Evolutionary conservation across 2,113 vertebrate species (phyloP), one percentile per base, ranked within the genome.

Genomic region (Gopherus evgoodei): DNA sequence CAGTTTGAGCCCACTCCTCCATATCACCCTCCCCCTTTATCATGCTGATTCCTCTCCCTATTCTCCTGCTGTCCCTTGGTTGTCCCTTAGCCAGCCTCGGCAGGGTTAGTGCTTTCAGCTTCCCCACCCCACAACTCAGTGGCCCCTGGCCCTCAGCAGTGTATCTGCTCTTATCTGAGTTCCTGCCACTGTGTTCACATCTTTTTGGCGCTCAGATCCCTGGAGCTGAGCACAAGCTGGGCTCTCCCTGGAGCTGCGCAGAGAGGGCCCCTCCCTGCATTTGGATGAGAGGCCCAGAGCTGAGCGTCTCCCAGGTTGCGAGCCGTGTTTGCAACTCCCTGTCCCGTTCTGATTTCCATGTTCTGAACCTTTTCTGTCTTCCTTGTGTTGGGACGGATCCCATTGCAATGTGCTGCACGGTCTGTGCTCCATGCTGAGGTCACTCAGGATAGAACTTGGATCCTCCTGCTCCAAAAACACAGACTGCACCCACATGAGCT

Each of bases 141-240:
- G 22, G 14, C 44, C 1, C 27, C 56, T 1, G 1, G 69, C 2
- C 2, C 65, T 38, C 69, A 21, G n/a, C 21, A 42, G 21, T 22
- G 35, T 42, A 75, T 38, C 9, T 38, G 69, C n/a, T 24, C 38
- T 75, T 24, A 5, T 24, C 24, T 42, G 69, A 35, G 31, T 31
- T 16, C 69, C 69, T 22, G 5, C 9, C 69, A 11, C 5, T 24
- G 9, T 42, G 69, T 42, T 42, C 21, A 22, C 69, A 10, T 35
- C n/a, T 21, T 75, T 75, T n/a, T 24, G 38, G n/a, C 2, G 21
- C 35, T 72, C n/a, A 38, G 69, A 75, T 11, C 19, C 38, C 38
- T 25, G 56, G 56, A 25, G 56, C 24, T 25, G 56, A 57, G 24
- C 56, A 57, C 25, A 6, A 50, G 17, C 49, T 31, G 50, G 7